These are phyloP conservation scores for Phataginus tricuspis DNA, from an alignment of 2,797 vertebrate species.

Conservation along the genomic window DNA sequence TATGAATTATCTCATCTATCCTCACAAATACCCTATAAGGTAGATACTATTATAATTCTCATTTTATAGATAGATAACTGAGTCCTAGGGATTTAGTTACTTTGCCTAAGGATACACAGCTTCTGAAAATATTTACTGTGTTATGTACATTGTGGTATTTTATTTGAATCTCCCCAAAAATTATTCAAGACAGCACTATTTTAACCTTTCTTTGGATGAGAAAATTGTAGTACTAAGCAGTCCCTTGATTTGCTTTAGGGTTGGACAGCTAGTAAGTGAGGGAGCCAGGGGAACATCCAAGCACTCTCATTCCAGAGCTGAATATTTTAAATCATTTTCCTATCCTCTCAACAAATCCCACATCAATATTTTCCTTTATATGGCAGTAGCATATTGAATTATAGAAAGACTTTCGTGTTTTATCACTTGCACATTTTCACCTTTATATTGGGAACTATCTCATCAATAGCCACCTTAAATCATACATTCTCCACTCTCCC, in stretches of 20 bases:
- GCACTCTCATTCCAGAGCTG: not conserved
- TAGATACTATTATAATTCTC: not conserved
- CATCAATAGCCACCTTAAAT: not conserved
- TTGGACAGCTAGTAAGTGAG: not conserved
- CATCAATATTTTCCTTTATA: not conserved
- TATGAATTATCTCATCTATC: not conserved
- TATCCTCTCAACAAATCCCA: not conserved
- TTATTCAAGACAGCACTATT: not conserved
- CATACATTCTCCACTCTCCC: not conserved
- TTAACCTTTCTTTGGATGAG: not conserved
- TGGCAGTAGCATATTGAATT: not conserved
- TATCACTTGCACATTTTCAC: not conserved
- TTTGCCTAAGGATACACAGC: not conserved
- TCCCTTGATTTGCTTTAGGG: not conserved
- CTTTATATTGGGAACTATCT: not conserved
- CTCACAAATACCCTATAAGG: not conserved
- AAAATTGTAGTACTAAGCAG: not conserved
- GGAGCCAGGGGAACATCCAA: not conserved
- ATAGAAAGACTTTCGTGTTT: not conserved
- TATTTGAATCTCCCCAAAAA: not conserved
- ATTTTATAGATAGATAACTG: not conserved
- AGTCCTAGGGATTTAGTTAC: not conserved
- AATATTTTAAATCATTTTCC: not conserved
- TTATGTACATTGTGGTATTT: not conserved
- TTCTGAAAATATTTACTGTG: not conserved